Evolutionary conservation across 2,797 vertebrate genomes (phyloP).

Genomic region (Chrysocyon brachyurus): DNA sequence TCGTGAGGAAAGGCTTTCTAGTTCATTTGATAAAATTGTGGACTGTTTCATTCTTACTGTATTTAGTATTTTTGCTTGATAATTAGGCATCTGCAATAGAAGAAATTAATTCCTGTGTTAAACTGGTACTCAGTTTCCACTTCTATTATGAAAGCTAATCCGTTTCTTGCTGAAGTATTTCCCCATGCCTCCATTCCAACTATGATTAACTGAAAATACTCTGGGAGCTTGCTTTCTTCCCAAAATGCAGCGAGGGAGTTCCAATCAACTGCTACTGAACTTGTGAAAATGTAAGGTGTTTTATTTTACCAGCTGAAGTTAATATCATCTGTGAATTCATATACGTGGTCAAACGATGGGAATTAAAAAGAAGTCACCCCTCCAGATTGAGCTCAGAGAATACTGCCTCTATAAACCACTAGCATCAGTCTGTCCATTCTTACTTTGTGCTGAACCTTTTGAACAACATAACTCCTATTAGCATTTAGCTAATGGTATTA

Average conservation of each 20-base stretch:
- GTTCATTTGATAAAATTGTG: neutral
- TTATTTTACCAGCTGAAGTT: neutral
- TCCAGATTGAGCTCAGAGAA: neutral
- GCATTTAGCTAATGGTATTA: neutral
- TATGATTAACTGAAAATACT: neutral
- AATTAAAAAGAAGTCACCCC: neutral
- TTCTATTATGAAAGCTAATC: neutral
- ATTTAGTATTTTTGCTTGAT: constrained; percentile 32
- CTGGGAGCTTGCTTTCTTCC: neutral
- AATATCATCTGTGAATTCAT: neutral
- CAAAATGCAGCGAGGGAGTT: neutral
- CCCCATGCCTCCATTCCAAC: neutral
- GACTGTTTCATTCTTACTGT: neutral
- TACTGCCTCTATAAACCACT: neutral
- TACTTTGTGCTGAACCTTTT: neutral
- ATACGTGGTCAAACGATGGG: neutral
- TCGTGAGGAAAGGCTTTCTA: neutral
- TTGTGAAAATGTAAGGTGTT: neutral
- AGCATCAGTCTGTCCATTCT: neutral
- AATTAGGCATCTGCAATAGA: neutral
- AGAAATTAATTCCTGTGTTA: neutral
- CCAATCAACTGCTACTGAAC: neutral
- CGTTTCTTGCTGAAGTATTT: neutral
- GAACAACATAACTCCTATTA: neutral
- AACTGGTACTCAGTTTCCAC: neutral